Percentiles rank a stretch among this genome's conserved stretches.
phyloP scores from a whole-genome alignment of 2,113 vertebrate species.

The Zosterops hypoxanthus region DNA sequence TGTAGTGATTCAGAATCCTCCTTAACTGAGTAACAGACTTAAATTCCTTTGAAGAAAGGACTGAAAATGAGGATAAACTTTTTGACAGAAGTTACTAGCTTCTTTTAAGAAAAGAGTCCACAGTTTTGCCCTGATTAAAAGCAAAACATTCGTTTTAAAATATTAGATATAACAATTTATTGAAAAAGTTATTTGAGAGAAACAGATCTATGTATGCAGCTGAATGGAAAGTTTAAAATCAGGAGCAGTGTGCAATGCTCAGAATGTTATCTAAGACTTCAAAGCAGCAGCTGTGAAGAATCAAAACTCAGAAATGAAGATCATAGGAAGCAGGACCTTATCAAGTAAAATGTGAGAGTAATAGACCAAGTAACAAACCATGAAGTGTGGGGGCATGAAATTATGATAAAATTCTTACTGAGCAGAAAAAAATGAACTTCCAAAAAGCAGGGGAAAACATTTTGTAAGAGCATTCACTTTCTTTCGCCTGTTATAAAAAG shows the following conservation, averaged over 20 bases:
- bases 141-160: constrained; percentile 17
- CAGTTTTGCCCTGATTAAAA: constrained; percentile 46
- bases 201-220: not conserved
- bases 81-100: not conserved
- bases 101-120: not conserved
- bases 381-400: constrained; percentile 65
- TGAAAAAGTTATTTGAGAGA: constrained; percentile 40
- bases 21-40: not conserved
- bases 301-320: constrained; percentile 53
- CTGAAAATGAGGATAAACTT: constrained; percentile 9
- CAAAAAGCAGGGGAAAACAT: constrained; percentile 19
- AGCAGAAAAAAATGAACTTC: constrained; percentile 44
- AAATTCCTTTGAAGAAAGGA: constrained; percentile 22
- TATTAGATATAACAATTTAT: not conserved
- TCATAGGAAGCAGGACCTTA: constrained; percentile 64
- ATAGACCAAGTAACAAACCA: constrained; percentile 65
- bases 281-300: constrained; percentile 69
- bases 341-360: constrained; percentile 61
- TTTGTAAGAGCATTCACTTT: constrained; percentile 54
- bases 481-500: not conserved
- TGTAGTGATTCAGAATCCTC: not conserved
- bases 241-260: not conserved
- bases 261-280: constrained; percentile 67
- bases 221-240: constrained; percentile 50
- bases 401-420: constrained; percentile 66